phyloP scores from a whole-genome alignment of 1,140 invertebrate species.

The Heliconius congener region DNA sequence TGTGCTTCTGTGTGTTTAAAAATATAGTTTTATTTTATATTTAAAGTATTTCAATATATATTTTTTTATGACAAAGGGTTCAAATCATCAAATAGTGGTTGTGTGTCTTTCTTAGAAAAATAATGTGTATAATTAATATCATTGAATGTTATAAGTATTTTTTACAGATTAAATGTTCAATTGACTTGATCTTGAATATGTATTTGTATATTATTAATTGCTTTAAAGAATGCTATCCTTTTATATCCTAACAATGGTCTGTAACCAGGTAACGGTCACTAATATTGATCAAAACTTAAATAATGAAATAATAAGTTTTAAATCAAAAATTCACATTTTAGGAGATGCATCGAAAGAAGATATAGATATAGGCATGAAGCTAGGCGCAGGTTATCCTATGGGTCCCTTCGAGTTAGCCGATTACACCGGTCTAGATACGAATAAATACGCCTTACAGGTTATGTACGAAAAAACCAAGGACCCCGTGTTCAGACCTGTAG shows the following conservation, averaged over 20 bases:
- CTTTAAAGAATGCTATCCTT: neutral
- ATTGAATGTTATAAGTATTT: too few relatives aligned
- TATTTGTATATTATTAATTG: neutral
- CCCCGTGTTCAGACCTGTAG: constrained; percentile 85
- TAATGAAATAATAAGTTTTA: neutral
- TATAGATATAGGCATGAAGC: constrained; percentile 93
- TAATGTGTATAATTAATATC: too few relatives aligned
- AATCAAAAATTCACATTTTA: neutral
- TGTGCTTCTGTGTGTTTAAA: neutral
- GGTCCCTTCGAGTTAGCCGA: constrained; percentile 91
- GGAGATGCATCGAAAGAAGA: constrained; percentile 79
- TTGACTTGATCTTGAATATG: neutral
- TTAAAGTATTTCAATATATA: too few relatives aligned
- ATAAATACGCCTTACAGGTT: constrained; percentile 83
- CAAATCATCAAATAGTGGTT: neutral
- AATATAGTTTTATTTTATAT: too few relatives aligned
- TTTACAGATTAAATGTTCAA: neutral
- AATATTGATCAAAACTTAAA: neutral
- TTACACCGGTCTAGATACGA: constrained; percentile 90
- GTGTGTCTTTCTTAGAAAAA: neutral
- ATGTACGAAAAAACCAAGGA: constrained; percentile 90
- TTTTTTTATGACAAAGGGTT: neutral
- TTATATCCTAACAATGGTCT: neutral
- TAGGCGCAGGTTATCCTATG: constrained; percentile 93
- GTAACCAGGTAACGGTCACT: neutral